Base-by-base conservation (phyloP, 53 echinoderm and acorn worm species). In the Actinopyga echinites region DNA sequence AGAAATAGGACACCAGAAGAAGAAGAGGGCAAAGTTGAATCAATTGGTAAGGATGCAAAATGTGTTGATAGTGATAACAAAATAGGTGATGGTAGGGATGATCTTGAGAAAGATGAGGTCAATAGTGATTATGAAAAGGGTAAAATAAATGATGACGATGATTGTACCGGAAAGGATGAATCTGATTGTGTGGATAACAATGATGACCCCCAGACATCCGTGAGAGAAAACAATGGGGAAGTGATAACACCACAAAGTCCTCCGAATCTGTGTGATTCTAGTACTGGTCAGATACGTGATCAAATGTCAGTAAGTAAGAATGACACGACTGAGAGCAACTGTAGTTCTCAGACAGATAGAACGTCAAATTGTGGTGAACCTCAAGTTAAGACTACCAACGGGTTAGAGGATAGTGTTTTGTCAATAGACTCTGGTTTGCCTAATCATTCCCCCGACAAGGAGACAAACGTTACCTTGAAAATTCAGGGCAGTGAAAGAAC, bases 21-120 rank as follows among this genome's bases (percentile, higher is more conserved):
- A 12, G 28, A 52, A 77, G 77, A 30, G 43, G 77, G 31, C 13
- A 77, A 77, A 55, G 19, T 9, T 7, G 77, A 77, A 32, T 32
- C 13, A 30, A 77, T 77, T 77, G 77, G 77, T 77, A 77, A 77
- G 77, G 77, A 77, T 77, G 28, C 49, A 54, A 23, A 28, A 15
- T 44, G 17, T 29, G 62, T 29, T 29, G 30, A 62, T 62, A 26
- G 26, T 12, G 30, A 62, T 62, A 62, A 29, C 30, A 25, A 62
- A 25, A 17, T 29, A 62, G 62, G 15, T 54, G 56, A 77, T 77
- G 55, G 11, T 55, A 6, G 28, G 8, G 25, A 5, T 11, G 56
- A 30, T 15, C 32, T 20, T 56, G 77, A 54, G 45, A 45, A 75
- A 52, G 74, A 49, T 74, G n/a, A 11, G 32, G 15, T 1, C n/a